Evolutionary conservation across 2,888 invertebrate species (phyloP).

Genomic region (Drosophila rubida): DNA sequence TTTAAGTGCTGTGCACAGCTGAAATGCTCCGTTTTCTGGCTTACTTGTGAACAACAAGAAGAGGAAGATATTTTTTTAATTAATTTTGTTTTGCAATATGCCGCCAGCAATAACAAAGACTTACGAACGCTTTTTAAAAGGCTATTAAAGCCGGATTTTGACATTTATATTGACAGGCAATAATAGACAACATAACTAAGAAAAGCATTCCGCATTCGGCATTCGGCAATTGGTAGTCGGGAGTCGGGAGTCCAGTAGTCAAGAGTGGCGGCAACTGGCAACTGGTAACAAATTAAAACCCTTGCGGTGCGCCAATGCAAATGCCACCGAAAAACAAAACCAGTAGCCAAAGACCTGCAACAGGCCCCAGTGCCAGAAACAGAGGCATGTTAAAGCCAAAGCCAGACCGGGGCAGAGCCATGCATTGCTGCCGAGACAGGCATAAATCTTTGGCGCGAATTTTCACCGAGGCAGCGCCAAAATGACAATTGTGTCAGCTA

Average conservation of each 20-base stretch:
- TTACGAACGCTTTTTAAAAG: conserved; percentile 61
- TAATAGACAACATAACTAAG: conserved; percentile 79
- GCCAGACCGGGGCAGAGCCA: too few species aligned
- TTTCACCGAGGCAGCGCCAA: conserved; percentile 70
- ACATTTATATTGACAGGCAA: conserved; percentile 82
- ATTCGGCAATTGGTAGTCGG: background rate
- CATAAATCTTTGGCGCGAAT: conserved; percentile 77
- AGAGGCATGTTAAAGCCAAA: conserved; percentile 8
- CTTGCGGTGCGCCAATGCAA: conserved; percentile 45
- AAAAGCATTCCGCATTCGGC: conserved; percentile 13
- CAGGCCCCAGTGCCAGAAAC: conserved; percentile 1
- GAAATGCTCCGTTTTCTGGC: conserved; percentile 16
- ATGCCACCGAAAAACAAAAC: conserved; percentile 50
- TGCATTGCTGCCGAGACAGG: conserved; percentile 25
- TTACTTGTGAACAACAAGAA: conserved; percentile 1
- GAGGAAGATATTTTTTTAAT: conserved; percentile 48
- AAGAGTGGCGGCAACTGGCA: conserved; percentile 45
- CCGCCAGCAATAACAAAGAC: conserved; percentile 49
- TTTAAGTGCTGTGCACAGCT: conserved; percentile 47
- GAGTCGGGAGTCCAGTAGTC: conserved; percentile 7
- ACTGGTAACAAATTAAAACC: conserved; percentile 65
- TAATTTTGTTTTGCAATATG: conserved; percentile 47
- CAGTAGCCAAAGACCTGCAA: conserved; percentile 66
- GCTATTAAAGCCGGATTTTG: conserved; percentile 69
- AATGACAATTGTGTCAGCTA: conserved; percentile 85